These are phyloP conservation scores for Diadophis punctatus DNA, from an alignment of 2,113 vertebrate genomes.

Conservation along the genomic window DNA sequence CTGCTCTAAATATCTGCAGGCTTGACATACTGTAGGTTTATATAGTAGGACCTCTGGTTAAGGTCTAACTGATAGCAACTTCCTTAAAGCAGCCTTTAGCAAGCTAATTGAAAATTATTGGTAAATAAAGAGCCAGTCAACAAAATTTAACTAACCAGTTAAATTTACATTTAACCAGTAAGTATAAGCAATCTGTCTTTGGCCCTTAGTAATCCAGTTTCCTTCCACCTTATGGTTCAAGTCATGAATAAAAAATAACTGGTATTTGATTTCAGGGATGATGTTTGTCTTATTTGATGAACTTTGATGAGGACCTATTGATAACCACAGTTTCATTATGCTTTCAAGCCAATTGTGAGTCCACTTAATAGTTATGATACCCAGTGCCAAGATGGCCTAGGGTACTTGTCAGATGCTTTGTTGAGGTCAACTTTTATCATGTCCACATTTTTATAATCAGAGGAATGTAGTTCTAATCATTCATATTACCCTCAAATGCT, in stretches of 20 bases:
- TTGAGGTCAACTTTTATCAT: background rate
- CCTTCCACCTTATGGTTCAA: background rate
- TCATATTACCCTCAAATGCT: background rate
- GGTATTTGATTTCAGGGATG: background rate
- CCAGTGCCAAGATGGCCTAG: background rate
- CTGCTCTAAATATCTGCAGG: too few relatives aligned
- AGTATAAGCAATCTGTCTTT: too few relatives aligned
- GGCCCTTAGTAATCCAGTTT: too few relatives aligned
- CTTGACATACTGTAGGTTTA: too few relatives aligned
- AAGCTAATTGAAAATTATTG: too few relatives aligned
- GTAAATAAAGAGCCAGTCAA: too few relatives aligned
- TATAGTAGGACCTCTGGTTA: too few relatives aligned
- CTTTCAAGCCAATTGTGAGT: background rate
- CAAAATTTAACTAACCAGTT: too few relatives aligned
- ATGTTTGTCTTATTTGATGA: background rate
- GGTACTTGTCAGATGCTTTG: background rate
- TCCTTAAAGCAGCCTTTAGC: too few relatives aligned
- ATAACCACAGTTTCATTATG: background rate
- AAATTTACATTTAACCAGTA: too few relatives aligned
- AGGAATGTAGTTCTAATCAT: background rate
- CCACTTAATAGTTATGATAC: background rate
- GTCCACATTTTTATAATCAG: background rate
- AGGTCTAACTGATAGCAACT: too few relatives aligned
- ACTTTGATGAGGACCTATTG: background rate
- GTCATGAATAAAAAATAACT: background rate